A percentile compares a stretch with the other conserved stretches of the same genome.
Evolutionary conservation across 2,797 vertebrate species (phyloP).

Genomic region (Lepilemur ruficaudatus): DNA sequence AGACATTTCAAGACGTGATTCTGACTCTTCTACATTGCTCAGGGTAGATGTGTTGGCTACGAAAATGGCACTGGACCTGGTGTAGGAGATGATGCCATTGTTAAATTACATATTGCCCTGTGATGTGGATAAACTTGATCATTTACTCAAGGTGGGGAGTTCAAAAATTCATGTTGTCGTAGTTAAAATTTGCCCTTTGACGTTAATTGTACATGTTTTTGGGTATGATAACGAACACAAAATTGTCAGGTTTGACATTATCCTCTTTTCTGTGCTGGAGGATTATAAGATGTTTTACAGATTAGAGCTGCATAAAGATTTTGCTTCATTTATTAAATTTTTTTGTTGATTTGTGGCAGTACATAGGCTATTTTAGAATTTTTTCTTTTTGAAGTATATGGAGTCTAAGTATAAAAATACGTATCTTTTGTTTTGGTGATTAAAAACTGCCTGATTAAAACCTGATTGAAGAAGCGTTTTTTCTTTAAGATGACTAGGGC

Average conservation of each 20-base stretch:
- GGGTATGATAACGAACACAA: not conserved
- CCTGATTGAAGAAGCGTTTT: not conserved
- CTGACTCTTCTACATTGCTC: not conserved
- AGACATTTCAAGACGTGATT: not conserved
- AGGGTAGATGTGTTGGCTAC: not conserved
- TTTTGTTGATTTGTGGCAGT: slow-evolving; percentile 14
- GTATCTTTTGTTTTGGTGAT: not conserved
- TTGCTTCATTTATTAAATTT: not conserved
- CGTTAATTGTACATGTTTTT: not conserved
- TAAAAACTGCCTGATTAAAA: slow-evolving; percentile 24
- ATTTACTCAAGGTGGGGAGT: not conserved
- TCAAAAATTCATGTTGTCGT: not conserved
- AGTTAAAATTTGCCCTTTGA: not conserved
- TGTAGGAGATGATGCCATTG: not conserved
- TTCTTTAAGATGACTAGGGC: not conserved
- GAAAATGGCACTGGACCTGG: not conserved
- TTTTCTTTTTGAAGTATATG: slow-evolving; percentile 36
- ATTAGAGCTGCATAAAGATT: not conserved
- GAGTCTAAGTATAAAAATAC: not conserved
- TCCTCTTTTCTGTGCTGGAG: not conserved
- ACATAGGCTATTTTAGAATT: slow-evolving; percentile 3
- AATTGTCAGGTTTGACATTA: not conserved
- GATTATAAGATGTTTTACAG: not conserved
- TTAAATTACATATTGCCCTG: not conserved
- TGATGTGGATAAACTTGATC: not conserved